Evolutionary conservation across 2,797 vertebrate species (phyloP), one percentile per base, ranked within the genome.

Genomic region (Hemitrygon akajei): DNA sequence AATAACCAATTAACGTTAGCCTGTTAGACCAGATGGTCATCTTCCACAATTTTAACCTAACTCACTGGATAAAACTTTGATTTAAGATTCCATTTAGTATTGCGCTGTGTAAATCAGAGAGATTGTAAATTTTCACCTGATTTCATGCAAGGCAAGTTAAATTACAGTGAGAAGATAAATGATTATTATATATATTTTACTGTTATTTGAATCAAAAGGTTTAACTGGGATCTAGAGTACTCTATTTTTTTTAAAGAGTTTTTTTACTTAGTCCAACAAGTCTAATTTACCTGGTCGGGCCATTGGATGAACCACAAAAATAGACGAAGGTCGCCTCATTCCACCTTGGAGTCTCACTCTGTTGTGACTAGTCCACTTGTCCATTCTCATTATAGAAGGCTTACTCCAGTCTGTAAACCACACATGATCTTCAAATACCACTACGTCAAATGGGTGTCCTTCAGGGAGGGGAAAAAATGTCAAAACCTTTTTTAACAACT

Each of bases 221-320:
- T 89, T 66, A 63, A 10, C 22, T 66, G 16, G 58, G 16, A 66
- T 66, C 12, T 66, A 20, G 5, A 47, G 47, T 47, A 47, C 47
- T 47, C 47, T 47, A 47, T 47, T 47, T 47, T n/a, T 66, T 37
- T 66, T 22, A 66, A 89, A 87, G 58, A 16, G 40, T 5, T 63
- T 63, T 47, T 12, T 87, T 16, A n/a, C 60, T 87, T 34, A 9
- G 16, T 20, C n/a, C 60, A 66, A 66, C 60, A n/a, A 34, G 60
- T 6, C 60, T 75, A n/a, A n/a, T 95, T 91, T 97, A 99, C 98
- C 98, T 97, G 98, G 98, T 97, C 99, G 99, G 94, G 97, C 97
- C 93, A 98, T 96, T 76, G 98, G 98, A 95, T 99, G 98, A 94
- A 98, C 96, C 95, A 99, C 96, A 95, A 97, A 97, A 93, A 99